Evolutionary conservation across 2,888 invertebrate species (phyloP).

Genomic region (Trachelus troglodyta): DNA sequence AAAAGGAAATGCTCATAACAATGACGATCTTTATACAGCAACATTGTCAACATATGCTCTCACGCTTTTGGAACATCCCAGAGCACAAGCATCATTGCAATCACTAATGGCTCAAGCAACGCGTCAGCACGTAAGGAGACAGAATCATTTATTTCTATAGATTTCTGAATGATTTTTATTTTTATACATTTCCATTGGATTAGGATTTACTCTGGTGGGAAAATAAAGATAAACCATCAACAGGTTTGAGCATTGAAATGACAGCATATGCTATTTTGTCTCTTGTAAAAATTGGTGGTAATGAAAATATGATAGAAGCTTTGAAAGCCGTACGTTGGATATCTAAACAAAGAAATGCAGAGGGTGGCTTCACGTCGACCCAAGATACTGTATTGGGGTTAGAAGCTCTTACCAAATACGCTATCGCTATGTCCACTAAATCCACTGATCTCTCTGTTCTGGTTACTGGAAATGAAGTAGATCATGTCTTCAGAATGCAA

Average conservation of each 20-base stretch:
- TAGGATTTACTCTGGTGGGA: constrained; percentile 70
- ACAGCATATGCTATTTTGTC: constrained; percentile 76
- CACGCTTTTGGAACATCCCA: constrained; percentile 66
- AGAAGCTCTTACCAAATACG: constrained; percentile 72
- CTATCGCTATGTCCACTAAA: constrained; percentile 63
- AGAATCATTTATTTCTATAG: background rate
- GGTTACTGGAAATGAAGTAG: constrained; percentile 65
- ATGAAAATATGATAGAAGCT: constrained; percentile 69
- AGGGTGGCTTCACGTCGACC: constrained; percentile 81
- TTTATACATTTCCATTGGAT: constrained; percentile 1
- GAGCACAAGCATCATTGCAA: constrained; percentile 64
- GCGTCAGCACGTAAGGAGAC: constrained; percentile 50
- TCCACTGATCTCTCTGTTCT: constrained; percentile 66
- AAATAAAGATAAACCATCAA: constrained; percentile 65
- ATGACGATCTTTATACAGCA: constrained; percentile 65
- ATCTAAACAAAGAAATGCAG: constrained; percentile 73
- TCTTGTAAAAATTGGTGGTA: constrained; percentile 68
- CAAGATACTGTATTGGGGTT: constrained; percentile 76
- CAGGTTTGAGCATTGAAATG: constrained; percentile 75
- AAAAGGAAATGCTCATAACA: constrained; percentile 51
- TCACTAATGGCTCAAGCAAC: constrained; percentile 65
- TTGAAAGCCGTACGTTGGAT: constrained; percentile 79
- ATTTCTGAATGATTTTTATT: background rate
- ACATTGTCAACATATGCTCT: constrained; percentile 70
- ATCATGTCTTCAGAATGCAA: constrained; percentile 64